Base-by-base conservation (phyloP, 1,140 invertebrate species). In the Diabrotica virgifera region DNA sequence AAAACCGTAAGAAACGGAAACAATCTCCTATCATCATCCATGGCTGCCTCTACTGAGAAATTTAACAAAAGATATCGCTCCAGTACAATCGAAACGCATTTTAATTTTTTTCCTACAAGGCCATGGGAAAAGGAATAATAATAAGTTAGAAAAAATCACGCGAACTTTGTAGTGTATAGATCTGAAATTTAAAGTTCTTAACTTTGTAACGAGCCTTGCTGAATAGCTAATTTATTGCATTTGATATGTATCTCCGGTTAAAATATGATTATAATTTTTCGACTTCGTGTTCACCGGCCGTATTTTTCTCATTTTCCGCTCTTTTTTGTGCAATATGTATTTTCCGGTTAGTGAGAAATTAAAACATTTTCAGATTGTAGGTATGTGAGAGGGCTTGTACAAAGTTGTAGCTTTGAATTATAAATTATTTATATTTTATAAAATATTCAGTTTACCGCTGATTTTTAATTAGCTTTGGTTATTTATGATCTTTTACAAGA, bases 211-310 rank as follows among this genome's bases (percentile, higher is more conserved):
- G 36, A 68, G 69, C 69, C 53, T 46, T 56, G 62, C 67, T 59
- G 69, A 71, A 72, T 70, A 69, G 71, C 67, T 71, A 73, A 73
- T 73, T 73, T 69, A 73, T 69, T 61, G 59, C 68, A 70, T 71
- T 73, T 68, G 70, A 73, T 73, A 73, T 73, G 71, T 71, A 73
- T 73, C 70, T 69, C 37, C 52, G 36, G 67, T 53, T 46, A 70
- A 71, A 71, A 71, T 71, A 73, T 71, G 71, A 73, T 73, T 73
- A 67, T 70, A 71, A 71, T 73, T 71, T 73, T 73, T 69, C 62
- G 62, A 63, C 52, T 70, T 70, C 69, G 69, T 70, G 65, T 50
- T 66, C 63, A 59, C 60, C 35, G 56, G 59, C 63, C 69, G 66
- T 70, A 70, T 70, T 70, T 63, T 69, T 69, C 68, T 38, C 40